phyloP scores from a whole-genome alignment of 2,797 vertebrate genomes.

The Aeoliscus strigatus region DNA sequence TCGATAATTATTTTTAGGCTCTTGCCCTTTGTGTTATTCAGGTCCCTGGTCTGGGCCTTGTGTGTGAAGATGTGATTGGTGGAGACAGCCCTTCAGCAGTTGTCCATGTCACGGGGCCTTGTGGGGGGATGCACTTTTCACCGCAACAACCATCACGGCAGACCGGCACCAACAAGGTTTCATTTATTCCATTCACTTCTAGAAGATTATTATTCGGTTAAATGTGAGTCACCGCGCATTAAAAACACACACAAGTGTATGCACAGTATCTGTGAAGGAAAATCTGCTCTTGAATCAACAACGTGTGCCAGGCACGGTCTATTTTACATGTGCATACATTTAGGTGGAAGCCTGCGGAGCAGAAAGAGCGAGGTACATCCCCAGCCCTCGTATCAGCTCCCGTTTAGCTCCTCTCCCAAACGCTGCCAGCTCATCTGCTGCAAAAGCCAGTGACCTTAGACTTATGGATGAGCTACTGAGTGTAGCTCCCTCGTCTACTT shows the following conservation, averaged over 20 bases:
- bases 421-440: constrained; percentile 18
- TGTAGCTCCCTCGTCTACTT: constrained; percentile 7
- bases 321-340: constrained; percentile 14
- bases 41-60: constrained; percentile 37
- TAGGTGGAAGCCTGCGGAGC: too few species aligned
- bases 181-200: constrained; percentile 23
- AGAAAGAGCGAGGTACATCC: constrained; percentile 2
- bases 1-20: constrained; percentile 62
- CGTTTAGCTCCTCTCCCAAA: constrained; percentile 17
- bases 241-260: too few species aligned
- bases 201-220: too few species aligned
- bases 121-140: constrained; percentile 54
- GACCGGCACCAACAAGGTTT: constrained; percentile 20
- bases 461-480: constrained; percentile 22
- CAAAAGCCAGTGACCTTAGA: constrained; percentile 24
- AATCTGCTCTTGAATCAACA: too few species aligned
- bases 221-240: too few species aligned
- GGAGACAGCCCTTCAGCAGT: constrained; percentile 70
- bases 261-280: too few species aligned
- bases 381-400: constrained; percentile 18
- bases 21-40: constrained; percentile 59
- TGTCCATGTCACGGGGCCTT: constrained; percentile 61
- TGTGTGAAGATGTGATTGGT: constrained; percentile 60
- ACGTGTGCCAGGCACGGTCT: too few species aligned
- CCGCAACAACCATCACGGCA: constrained; percentile 31